A percentile compares a stretch with the other conserved stretches of the same genome.
These are phyloP conservation scores for Microcebus lehilahytsara DNA, from an alignment of 2,113 vertebrate species.

Conservation along the genomic window DNA sequence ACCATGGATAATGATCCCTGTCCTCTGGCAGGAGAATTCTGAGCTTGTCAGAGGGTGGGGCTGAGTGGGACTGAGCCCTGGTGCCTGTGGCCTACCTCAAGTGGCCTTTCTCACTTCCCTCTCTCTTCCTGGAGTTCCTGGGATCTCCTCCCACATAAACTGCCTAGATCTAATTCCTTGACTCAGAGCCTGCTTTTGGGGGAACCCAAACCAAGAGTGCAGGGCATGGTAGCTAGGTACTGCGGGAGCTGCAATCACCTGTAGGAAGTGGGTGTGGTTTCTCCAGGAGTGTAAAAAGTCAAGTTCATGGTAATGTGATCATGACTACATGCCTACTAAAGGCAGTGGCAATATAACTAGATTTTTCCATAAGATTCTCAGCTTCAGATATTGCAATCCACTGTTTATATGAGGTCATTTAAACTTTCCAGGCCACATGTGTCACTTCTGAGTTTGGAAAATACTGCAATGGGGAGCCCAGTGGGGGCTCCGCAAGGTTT, in stretches of 20 bases:
- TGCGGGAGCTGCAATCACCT: accelerated
- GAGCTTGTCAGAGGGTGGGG: not conserved
- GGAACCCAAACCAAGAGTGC: not conserved
- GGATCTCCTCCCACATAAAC: not conserved
- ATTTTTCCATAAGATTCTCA: not conserved
- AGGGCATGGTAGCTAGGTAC: not conserved
- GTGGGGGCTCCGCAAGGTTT: not conserved
- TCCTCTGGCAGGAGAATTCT: not conserved
- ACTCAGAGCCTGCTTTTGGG: not conserved
- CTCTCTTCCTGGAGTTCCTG: not conserved
- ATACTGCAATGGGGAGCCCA: not conserved
- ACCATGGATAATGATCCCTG: not conserved
- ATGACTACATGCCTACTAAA: not conserved
- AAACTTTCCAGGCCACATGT: not conserved
- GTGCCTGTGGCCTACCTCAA: not conserved
- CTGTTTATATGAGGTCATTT: not conserved
- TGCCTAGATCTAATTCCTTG: not conserved
- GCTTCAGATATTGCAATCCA: not conserved
- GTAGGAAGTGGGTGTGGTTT: not conserved
- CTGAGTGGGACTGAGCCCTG: not conserved
- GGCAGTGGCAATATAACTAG: not conserved
- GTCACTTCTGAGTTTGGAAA: not conserved
- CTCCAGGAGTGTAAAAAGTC: not conserved
- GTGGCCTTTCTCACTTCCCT: not conserved
- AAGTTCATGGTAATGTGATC: not conserved